Base-by-base conservation (phyloP, 2,113 vertebrate species). In the Neolamprologus devosi region DNA sequence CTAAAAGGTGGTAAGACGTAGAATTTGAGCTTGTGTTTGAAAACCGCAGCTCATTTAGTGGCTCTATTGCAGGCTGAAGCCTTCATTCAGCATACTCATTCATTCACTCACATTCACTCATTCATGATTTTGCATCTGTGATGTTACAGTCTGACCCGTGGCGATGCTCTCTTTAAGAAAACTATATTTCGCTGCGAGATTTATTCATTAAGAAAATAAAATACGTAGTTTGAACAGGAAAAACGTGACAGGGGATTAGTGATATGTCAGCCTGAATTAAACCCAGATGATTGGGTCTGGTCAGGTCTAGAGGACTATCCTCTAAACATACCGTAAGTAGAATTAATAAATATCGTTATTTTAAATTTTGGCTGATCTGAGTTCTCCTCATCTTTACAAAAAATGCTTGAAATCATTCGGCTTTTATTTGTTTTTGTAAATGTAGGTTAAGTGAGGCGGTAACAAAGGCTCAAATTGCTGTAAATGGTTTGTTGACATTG, bases 1-100 rank as follows among this genome's bases (percentile, higher is more conserved):
- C 58, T 83, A 87, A 90, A 58, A 53, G 26, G 65, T 93, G 89
- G 89, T 89, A 88, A 93, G 85, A 85, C 68, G 6, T 33, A 80
- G 40, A 90, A 37, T 26, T 70, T n/a, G 6, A 81, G 16, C 45
- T 65, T 10, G 10, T 3, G 9, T 63, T 68, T 40, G 2, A 12
- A 65, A 75, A 3, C 14, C 30, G 35, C 5, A 40, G 12, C 14
- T 19, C 45, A 9, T 51, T 30, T 78, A 49, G 23, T 30, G 37
- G 40, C 73, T 89, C 4, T 68, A 7, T 73, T 82, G 63, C 37
- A 70, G 35, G 5, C 37, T 79, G 33, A 33, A 45, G 73, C 37
- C 55, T 93, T 82, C 83, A 89, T 87, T 90, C 70, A 81, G 37
- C 75, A 87, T n/a, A 23, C 68, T 58, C 80, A 42, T 78, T 88